Percentiles rank a stretch among this genome's conserved stretches.
These are phyloP conservation scores for Vicugna pacos DNA, from an alignment of 2,113 vertebrate species.

Conservation along the genomic window DNA sequence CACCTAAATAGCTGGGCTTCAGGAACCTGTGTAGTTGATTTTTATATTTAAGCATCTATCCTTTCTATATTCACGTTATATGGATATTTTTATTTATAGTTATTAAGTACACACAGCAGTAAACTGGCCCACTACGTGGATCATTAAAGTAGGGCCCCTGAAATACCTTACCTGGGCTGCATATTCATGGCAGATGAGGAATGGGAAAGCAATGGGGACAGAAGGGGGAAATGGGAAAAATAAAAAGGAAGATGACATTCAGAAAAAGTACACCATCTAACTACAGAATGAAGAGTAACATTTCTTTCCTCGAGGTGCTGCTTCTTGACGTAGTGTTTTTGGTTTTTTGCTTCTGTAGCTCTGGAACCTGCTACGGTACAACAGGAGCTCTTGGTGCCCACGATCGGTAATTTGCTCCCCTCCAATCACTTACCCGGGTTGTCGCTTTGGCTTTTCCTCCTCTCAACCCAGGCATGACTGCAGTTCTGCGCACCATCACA, in stretches of 20 bases:
- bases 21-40: background rate
- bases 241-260: background rate
- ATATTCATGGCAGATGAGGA: background rate
- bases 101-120: background rate
- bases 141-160: background rate
- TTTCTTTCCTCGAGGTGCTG: background rate
- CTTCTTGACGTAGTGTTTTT: background rate
- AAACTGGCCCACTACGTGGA: background rate
- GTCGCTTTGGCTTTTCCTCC: background rate
- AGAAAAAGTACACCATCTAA: background rate
- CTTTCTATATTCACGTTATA: background rate
- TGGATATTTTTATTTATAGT: background rate
- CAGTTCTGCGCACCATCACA: background rate
- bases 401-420: slow-evolving; percentile 49
- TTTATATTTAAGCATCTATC: background rate
- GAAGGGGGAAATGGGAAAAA: background rate
- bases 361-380: slow-evolving; percentile 17
- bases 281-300: background rate
- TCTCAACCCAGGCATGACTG: background rate
- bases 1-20: background rate
- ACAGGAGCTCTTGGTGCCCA: slow-evolving; percentile 7
- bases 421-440: background rate
- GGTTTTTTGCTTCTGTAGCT: slow-evolving; percentile 61
- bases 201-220: background rate
- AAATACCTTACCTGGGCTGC: background rate